Evolutionary conservation across 2,113 vertebrate species (phyloP).

Genomic region (Zootoca vivipara): DNA sequence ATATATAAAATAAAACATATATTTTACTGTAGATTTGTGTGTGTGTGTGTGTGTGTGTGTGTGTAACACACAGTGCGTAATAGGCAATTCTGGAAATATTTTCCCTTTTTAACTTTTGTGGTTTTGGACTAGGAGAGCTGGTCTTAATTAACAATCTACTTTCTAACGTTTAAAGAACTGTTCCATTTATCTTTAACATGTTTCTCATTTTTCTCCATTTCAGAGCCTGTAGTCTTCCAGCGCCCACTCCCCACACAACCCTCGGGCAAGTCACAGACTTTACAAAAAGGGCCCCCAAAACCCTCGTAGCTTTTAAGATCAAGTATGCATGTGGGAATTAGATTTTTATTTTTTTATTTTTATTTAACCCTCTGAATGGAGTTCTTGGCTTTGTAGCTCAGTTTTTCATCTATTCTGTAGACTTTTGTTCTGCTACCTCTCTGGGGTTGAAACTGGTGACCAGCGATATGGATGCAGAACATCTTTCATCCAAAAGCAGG

Average conservation of each 20-base stretch:
- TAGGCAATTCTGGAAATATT: conserved; percentile 83
- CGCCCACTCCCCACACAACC: conserved; percentile 71
- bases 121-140: conserved; percentile 79
- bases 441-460: conserved; percentile 50
- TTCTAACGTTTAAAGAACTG: conserved; percentile 79
- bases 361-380: conserved; percentile 51
- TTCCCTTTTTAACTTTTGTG: conserved; percentile 83
- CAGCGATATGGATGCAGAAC: neutral
- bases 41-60: neutral
- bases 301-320: conserved; percentile 64
- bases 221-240: conserved; percentile 75
- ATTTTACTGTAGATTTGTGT: conserved; percentile 73
- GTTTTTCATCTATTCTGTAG: conserved; percentile 66
- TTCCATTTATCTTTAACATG: conserved; percentile 82
- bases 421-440: conserved; percentile 50
- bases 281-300: conserved; percentile 59
- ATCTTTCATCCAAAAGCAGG: neutral
- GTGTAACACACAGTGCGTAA: conserved; percentile 73
- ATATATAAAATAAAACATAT: conserved; percentile 75
- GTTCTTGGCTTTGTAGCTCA: conserved; percentile 67
- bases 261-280: conserved; percentile 74
- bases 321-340: conserved; percentile 55
- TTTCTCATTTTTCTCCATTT: conserved; percentile 80
- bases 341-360: conserved; percentile 34
- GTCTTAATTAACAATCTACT: conserved; percentile 82